Percentiles rank a stretch among this genome's conserved stretches.
These are phyloP conservation scores for silkworm (Bombyx mori) DNA, from an alignment of 1,140 invertebrate species.

Conservation along the genomic window DNA sequence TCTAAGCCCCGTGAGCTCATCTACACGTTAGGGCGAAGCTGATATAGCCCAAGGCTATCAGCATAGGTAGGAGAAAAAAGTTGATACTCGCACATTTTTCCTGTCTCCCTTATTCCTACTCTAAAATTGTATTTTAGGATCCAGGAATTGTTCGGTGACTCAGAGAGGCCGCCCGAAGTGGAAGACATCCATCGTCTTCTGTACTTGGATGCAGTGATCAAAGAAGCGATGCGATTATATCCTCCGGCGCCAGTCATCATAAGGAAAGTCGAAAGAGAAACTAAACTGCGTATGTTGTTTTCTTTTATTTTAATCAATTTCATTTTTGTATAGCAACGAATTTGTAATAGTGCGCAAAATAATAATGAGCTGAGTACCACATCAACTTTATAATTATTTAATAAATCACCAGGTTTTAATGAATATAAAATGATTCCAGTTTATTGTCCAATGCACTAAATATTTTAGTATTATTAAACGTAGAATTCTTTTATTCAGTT, in stretches of 20 bases:
- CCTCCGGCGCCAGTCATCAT: constrained; percentile 12
- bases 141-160: constrained; percentile 10
- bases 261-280: constrained; percentile 8
- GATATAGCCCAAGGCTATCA: background rate
- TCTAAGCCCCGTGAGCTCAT: background rate
- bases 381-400: background rate
- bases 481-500: no score
- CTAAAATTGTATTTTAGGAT: background rate
- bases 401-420: background rate
- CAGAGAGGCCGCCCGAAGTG: constrained; percentile 4
- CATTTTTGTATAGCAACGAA: background rate
- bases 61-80: background rate
- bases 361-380: background rate
- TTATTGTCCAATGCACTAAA: no score
- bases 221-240: constrained; percentile 11
- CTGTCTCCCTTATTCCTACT: background rate
- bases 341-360: background rate
- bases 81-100: background rate
- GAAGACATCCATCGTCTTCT: constrained; percentile 11
- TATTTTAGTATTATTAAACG: no score
- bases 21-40: background rate
- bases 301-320: constrained; percentile 1
- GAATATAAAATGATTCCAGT: background rate
- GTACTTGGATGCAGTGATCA: constrained; percentile 14
- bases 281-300: constrained; percentile 7